phyloP scores from a whole-genome alignment of 2,888 invertebrate genomes.

The Hyposoter didymator region DNA sequence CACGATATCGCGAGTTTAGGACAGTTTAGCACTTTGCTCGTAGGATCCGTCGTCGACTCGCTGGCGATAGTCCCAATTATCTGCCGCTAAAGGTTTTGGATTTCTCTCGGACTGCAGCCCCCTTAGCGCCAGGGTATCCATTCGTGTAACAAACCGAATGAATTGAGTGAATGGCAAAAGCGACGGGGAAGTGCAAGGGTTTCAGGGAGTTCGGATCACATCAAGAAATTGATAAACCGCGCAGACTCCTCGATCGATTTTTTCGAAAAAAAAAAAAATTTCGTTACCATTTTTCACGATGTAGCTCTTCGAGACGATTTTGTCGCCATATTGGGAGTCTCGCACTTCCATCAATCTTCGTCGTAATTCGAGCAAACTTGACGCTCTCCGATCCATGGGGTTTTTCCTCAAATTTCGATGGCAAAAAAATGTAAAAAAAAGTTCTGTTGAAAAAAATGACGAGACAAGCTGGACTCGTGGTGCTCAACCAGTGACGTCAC shows the following conservation, averaged over 20 bases:
- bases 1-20: slow-evolving; percentile 61
- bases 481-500: not conserved
- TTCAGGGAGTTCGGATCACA: slow-evolving; percentile 7
- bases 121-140: slow-evolving; percentile 18
- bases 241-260: not conserved
- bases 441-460: not conserved
- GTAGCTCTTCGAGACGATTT: no score
- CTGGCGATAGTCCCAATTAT: slow-evolving; percentile 58
- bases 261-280: no score
- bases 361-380: not conserved
- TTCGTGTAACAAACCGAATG: slow-evolving; percentile 29
- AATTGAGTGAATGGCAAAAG: slow-evolving; percentile 42
- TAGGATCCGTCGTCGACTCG: slow-evolving; percentile 38
- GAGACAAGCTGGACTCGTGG: not conserved
- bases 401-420: not conserved
- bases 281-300: no score
- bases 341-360: not conserved
- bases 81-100: slow-evolving; percentile 56
- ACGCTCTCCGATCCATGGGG: not conserved
- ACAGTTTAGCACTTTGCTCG: slow-evolving; percentile 62
- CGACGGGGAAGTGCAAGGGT: not conserved
- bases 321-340: no score
- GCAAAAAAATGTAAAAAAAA: not conserved
- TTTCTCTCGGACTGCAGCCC: slow-evolving; percentile 23
- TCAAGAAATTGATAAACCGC: slow-evolving; percentile 42